Evolutionary conservation across 2,113 vertebrate species (phyloP), one percentile per base, ranked within the genome.

Genomic region (Tursiops truncatus): DNA sequence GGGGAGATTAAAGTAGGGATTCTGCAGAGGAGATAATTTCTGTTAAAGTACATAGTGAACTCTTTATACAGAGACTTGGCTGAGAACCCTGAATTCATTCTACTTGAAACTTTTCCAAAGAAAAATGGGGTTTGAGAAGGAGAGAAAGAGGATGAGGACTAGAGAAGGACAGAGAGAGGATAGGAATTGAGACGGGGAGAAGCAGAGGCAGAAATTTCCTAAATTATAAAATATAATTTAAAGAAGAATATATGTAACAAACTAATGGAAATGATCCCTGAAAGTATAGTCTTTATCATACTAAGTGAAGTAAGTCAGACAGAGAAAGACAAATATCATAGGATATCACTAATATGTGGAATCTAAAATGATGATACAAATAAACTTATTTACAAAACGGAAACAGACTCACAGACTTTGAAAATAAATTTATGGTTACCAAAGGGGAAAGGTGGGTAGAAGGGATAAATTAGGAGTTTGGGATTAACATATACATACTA

Each of bases 1-100:
- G 82, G 86, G 80, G 95, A 97, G 92, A 97, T 96, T 94, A 96
- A 96, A 97, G 97, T 63, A 21, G 70, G 44, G 38, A 81, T 71
- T 95, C 96, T 97, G 97, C 98, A 97, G 96, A 96, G 89, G 65
- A 89, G 90, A 96, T 90, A 18, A 96, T 94, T 97, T 92, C 80
- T 62, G 95, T 50, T 92, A 60, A 97, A 95, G 94, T 95, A 71
- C 90, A 81, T 81, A 82, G 93, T 97, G 73, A 93, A 58, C 36
- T 93, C 96, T 93, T 97, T 96, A 93, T 86, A 85, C 33, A 0
- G 28, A 47, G 76, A 71, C 89, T 77, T 12, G 17, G 70, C 94
- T 89, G n/a, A 92, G 93, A 97, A 94, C 68, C 41, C 89, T n/a
- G 76, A 28, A 90, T 95, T 85, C 91, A 70, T 95, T 92, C 96